Evolutionary conservation across 1,140 invertebrate genomes (phyloP), one percentile per base, ranked within the genome.

Genomic region (Heliconius hewitsoni): DNA sequence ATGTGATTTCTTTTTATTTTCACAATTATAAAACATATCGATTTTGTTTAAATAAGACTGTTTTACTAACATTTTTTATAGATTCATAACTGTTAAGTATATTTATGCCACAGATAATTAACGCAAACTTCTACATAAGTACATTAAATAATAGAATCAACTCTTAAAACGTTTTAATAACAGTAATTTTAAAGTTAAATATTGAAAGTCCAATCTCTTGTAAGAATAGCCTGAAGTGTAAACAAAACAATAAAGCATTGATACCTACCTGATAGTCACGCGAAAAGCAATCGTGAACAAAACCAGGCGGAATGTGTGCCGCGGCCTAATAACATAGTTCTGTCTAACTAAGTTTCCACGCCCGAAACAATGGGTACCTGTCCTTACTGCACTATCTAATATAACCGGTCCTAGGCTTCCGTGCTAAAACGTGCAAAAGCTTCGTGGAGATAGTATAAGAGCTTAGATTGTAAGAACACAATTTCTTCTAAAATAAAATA

Each of bases 291-390:
- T 81, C 91, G 89, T 91, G 90, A 88, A 84, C 80, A 74, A 85
- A 75, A 71, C 52, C 71, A 73, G 78, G 76, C 72, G 79, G 80
- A 79, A 85, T 82, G 84, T 90, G 77, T 90, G 89, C 79, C 91
- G 87, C 81, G 91, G 88, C 91, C 90, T 85, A 89, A 87, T 91
- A 88, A 89, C 92, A 90, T 87, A 91, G 87, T 91, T 93, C 87
- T 82, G 86, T 74, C 84, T 1, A 66, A 27, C 13, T 72, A 39
- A 30, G 71, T 37, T 72, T 39, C 71, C 71, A 72, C 71, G 37
- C n/a, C 71, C 71, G 79, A 82, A 85, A 87, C 82, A 87, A 88
- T 89, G 27, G 60, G 13, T 66, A 86, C 84, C 87, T 81, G 87
- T 89, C 86, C 89, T 87, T 89, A 84, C 82, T 74, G 78, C 18